These are phyloP conservation scores for Archocentrus centrarchus DNA, from an alignment of 2,113 vertebrate species.

Conservation along the genomic window DNA sequence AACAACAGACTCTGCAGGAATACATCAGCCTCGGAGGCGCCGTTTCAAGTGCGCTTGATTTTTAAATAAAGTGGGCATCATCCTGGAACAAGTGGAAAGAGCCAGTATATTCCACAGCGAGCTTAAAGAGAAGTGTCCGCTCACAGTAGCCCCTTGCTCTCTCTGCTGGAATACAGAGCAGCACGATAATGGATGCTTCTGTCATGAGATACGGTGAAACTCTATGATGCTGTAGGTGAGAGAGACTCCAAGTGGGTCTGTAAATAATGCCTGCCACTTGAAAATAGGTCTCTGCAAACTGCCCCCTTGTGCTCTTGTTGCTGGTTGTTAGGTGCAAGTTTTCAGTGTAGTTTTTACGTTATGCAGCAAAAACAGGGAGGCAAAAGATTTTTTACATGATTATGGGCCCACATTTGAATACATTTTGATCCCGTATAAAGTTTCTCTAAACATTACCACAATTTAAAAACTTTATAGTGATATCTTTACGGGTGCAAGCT, in stretches of 20 bases:
- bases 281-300: slow-evolving; percentile 69
- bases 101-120: slow-evolving; percentile 28
- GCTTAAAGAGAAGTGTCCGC: slow-evolving; percentile 52
- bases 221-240: slow-evolving; percentile 76
- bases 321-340: slow-evolving; percentile 31
- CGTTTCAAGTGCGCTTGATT: slow-evolving; percentile 16
- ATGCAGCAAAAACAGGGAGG: not conserved
- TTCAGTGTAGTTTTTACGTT: slow-evolving; percentile 15
- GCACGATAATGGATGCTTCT: slow-evolving; percentile 72
- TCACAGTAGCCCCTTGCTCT: slow-evolving; percentile 37
- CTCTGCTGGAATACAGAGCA: slow-evolving; percentile 66
- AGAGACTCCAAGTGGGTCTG: slow-evolving; percentile 68
- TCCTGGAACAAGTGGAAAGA: slow-evolving; percentile 40
- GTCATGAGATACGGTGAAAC: slow-evolving; percentile 73
- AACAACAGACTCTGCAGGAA: slow-evolving; percentile 44
- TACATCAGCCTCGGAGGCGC: slow-evolving; percentile 20
- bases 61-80: slow-evolving; percentile 48
- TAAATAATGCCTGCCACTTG: slow-evolving; percentile 75
- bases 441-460: not conserved
- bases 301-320: slow-evolving; percentile 47
- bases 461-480: not conserved
- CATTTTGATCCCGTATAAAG: not conserved
- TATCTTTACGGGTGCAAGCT: not conserved
- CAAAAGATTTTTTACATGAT: not conserved
- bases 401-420: not conserved